These are phyloP conservation scores for Apis mellifera DNA, from an alignment of 1,140 invertebrate species.

Conservation along the genomic window DNA sequence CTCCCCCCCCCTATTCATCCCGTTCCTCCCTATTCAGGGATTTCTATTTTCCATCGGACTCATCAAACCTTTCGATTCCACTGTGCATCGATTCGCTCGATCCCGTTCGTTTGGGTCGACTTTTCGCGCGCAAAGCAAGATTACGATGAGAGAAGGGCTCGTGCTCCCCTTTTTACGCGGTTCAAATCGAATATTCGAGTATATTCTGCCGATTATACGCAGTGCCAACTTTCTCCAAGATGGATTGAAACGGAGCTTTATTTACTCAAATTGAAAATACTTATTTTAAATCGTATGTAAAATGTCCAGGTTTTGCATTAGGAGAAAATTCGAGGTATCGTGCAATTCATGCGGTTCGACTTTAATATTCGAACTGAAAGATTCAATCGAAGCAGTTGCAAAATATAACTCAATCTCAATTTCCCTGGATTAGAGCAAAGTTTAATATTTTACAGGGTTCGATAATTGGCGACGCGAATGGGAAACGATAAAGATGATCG, in stretches of 20 bases:
- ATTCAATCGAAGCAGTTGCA: no score
- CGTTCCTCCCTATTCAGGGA: not conserved
- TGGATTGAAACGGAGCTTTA: no score
- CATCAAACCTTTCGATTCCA: not conserved
- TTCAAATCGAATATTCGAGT: not conserved
- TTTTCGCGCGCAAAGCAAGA: not conserved
- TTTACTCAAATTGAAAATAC: not conserved
- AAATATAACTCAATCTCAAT: no score
- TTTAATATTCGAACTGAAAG: no score
- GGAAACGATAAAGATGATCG: not conserved
- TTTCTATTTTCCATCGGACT: not conserved
- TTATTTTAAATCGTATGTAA: no score
- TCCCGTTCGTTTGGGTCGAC: not conserved
- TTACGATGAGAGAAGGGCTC: no score
- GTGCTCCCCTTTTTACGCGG: not conserved
- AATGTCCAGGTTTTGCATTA: no score
- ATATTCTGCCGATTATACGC: no score
- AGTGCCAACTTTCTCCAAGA: not conserved
- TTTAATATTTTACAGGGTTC: no score
- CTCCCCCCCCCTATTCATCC: not conserved
- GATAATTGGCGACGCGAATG: not conserved
- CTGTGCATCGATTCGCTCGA: not conserved
- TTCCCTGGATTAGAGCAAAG: no score
- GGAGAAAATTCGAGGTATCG: no score
- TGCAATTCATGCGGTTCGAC: no score